Evolutionary conservation across 2,113 vertebrate genomes (phyloP), one percentile per base, ranked within the genome.

Genomic region (Hucho hucho): DNA sequence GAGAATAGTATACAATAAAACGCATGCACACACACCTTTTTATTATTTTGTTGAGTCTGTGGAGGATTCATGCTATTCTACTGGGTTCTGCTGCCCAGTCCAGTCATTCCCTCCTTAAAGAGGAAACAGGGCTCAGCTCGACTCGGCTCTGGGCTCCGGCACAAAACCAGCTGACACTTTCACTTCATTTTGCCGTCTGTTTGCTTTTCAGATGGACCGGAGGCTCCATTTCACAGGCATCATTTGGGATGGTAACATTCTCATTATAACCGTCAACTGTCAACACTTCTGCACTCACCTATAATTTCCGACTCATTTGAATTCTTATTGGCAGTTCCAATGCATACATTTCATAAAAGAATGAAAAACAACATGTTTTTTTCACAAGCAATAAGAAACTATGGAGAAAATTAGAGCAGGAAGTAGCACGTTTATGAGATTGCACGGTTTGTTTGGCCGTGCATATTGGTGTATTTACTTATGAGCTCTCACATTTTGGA

Each of bases 181-280:
- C 73, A 0, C 78, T 79, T 67, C 26, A 68, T 79, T 75, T 53
- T 67, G 71, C 83, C 49, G 22, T 87, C 79, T 87, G 80, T 83
- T 81, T 71, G 77, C 75, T 74, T 82, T 85, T 84, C 75, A 37
- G 67, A 59, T 24, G 53, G 70, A 75, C 64, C 25, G 28, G 74
- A 82, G 56, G 78, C 73, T 86, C 83, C 70, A 1, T 82, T 86
- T 83, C 85, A 84, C 75, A 80, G 82, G 79, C 79, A 69, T 72
- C 14, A 49, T 75, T 83, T 75, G 81, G 77, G 82, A 87, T 53
- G 59, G 75, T 72, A 82, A 83, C 79, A 1, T 77, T 78, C 88
- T 90, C 85, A 83, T 87, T 87, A 87, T 77, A 46, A 80, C 75
- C 78, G 47, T 89, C 83, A 82, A 87, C 84, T 83, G 85, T 85